Percentiles rank a stretch among this genome's conserved stretches.
Conservation (phyloP, 2,888 invertebrate genomes). For the Melipona beecheii region DNA sequence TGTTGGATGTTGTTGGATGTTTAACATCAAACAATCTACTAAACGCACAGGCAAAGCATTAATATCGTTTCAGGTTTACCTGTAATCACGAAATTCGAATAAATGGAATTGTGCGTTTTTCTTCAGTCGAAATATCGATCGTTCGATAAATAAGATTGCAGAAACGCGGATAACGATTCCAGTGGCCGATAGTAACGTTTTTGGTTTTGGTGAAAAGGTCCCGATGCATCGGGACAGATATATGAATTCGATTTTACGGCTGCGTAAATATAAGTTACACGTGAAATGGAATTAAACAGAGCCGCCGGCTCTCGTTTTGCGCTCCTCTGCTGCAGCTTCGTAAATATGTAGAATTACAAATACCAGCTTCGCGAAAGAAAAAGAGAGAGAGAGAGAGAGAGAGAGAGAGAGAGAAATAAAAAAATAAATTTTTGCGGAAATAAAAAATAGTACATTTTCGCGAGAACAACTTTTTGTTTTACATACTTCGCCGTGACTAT, state of each 20-base stretch:
- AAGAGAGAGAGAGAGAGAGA: not conserved
- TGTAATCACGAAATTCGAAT: no score
- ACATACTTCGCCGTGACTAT: slow-evolving; percentile 2
- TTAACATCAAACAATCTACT: no score
- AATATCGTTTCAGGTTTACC: no score
- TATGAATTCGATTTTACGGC: slow-evolving; percentile 47
- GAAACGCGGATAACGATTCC: not conserved
- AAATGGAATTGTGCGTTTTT: no score
- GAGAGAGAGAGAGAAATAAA: not conserved
- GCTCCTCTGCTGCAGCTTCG: slow-evolving; percentile 3
- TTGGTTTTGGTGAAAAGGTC: slow-evolving; percentile 7
- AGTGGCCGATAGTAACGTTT: not conserved
- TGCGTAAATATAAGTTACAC: slow-evolving; percentile 54
- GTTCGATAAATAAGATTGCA: no score
- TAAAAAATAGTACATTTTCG: not conserved
- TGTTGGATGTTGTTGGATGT: no score
- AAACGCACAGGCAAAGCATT: no score
- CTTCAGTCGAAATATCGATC: no score
- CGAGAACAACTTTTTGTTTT: slow-evolving; percentile 14
- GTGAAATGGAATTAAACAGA: slow-evolving; percentile 57
- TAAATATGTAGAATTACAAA: slow-evolving; percentile 19
- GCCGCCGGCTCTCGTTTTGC: slow-evolving; percentile 14
- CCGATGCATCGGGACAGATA: slow-evolving; percentile 53
- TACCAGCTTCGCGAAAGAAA: not conserved
- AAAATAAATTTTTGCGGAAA: not conserved